Evolutionary conservation across 1,140 invertebrate species (phyloP).

Genomic region (Drosophila ficusphila): DNA sequence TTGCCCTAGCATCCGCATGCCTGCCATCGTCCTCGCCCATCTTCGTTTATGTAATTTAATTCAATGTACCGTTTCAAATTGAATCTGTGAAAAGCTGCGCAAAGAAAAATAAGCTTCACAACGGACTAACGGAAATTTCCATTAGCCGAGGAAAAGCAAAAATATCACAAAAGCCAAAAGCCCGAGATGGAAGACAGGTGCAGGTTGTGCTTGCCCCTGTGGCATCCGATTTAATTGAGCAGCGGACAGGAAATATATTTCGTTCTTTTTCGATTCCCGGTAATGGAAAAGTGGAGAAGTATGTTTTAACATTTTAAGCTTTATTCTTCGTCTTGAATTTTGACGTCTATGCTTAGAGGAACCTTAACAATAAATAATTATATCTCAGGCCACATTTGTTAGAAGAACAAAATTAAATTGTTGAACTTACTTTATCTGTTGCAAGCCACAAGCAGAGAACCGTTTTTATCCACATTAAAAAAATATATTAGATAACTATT

Average conservation of each 20-base stretch:
- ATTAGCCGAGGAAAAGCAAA: conserved; percentile 51
- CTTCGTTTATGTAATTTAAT: conserved; percentile 73
- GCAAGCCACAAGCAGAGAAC: too few species aligned
- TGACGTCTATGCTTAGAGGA: too few species aligned
- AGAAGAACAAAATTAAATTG: too few species aligned
- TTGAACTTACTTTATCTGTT: too few species aligned
- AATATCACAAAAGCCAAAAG: conserved; percentile 53
- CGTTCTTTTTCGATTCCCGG: background rate
- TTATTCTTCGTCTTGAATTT: background rate
- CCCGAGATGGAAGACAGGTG: conserved; percentile 30
- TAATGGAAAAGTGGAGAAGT: conserved; percentile 4
- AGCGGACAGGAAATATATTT: conserved; percentile 53
- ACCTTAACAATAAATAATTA: too few species aligned
- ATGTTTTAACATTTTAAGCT: conserved; percentile 12
- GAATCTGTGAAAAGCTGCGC: conserved; percentile 74
- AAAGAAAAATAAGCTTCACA: conserved; percentile 68
- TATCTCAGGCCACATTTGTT: too few species aligned
- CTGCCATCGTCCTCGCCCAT: conserved; percentile 22
- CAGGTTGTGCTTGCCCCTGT: conserved; percentile 11
- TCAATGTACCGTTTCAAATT: conserved; percentile 82
- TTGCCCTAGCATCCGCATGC: conserved; percentile 46
- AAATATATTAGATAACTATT: background rate
- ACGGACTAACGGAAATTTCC: conserved; percentile 70
- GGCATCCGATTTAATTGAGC: conserved; percentile 68
- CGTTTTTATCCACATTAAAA: too few species aligned